Evolutionary conservation across 2,113 vertebrate genomes (phyloP), one percentile per base, ranked within the genome.

Genomic region (Emberiza fucata): DNA sequence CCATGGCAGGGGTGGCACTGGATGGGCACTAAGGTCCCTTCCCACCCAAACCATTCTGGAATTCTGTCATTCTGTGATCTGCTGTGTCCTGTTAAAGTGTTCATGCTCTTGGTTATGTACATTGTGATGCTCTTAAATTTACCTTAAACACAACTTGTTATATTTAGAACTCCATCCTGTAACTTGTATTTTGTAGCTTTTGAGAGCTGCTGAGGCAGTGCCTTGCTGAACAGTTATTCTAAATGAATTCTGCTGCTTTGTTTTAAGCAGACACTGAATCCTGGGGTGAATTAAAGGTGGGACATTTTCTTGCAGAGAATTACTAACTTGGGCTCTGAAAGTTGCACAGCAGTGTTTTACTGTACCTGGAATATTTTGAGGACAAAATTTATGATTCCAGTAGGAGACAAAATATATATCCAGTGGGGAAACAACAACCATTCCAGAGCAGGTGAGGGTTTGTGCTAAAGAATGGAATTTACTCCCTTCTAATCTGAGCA

Each of bases 1-100:
- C 61, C 51, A 42, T 35, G 51, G 35, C 35, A 8, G 48, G 29
- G 42, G 16, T 15, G 24, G 17, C 0, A 15, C 2, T 22, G 22
- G 37, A 0, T 27, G 37, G 37, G 0, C 0, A 51, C 44, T 19
- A 6, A 60, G 5, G 22, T 23, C 1, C 14, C 14, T 77, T 37
- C 22, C 21, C 0, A 19, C 27, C 22, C 63, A 60, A 77, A 37
- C 25, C 21, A 31, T 37, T 44, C 35, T 14, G 12, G 10, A 4
- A 40, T 29, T 39, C 40, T 6, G 0, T 27, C 2, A 40, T 25
- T 59, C 45, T 0, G 0, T 44, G 9, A 51, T 27, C 9, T 44
- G 4, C 9, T 68, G 6, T 37, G 16, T 29, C 8, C 51, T 8
- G 33, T 44, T 23, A 44, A 86, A 77, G 28, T 37, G 27, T 28